These are phyloP conservation scores for Tetragnatha montana DNA, from an alignment of 2,888 invertebrate species.

Conservation along the genomic window DNA sequence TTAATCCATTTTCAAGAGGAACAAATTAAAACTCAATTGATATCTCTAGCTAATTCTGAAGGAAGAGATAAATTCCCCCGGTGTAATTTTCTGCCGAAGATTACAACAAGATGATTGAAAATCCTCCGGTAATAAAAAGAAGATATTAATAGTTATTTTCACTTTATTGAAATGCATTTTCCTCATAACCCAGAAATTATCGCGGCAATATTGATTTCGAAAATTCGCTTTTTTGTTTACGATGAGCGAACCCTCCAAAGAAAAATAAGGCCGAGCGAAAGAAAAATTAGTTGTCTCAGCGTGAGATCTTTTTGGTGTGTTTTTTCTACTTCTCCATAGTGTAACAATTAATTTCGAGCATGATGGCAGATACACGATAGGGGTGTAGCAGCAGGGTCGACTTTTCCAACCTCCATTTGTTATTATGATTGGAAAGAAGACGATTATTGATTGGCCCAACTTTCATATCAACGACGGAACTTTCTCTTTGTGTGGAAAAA, in stretches of 20 bases:
- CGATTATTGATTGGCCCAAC: slow-evolving; percentile 55
- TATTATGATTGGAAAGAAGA: slow-evolving; percentile 55
- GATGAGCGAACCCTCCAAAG: not conserved
- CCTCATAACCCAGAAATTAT: not conserved
- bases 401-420: slow-evolving; percentile 53
- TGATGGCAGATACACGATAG: slow-evolving; percentile 64
- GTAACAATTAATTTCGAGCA: slow-evolving; percentile 63
- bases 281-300: slow-evolving; percentile 38
- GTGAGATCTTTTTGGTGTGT: slow-evolving; percentile 7
- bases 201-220: not conserved
- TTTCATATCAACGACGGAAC: slow-evolving; percentile 43
- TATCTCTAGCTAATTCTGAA: no score
- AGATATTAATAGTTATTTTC: no score
- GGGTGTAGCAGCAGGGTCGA: slow-evolving; percentile 59
- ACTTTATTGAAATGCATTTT: not conserved
- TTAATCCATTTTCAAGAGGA: no score
- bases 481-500: slow-evolving; percentile 1
- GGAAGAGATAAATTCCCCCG: no score
- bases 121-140: no score
- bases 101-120: no score
- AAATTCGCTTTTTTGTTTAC: not conserved
- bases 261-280: slow-evolving; percentile 21
- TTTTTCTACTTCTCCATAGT: slow-evolving; percentile 46
- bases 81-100: no score
- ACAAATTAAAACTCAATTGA: no score